Evolutionary conservation across 2,888 invertebrate species (phyloP).

Genomic region (Myathropa florea): DNA sequence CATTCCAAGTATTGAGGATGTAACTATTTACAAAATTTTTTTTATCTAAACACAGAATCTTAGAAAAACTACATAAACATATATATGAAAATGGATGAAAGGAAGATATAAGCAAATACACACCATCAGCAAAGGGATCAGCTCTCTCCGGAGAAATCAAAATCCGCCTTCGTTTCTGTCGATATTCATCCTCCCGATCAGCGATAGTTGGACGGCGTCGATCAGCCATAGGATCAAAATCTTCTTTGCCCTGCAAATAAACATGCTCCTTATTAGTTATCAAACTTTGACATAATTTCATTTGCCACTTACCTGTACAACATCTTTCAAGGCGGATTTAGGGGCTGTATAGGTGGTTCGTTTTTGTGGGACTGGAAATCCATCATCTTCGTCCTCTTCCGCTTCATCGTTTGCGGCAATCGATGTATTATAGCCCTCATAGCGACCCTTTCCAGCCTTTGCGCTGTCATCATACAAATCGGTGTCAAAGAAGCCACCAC

Average conservation of each 20-base stretch:
- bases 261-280: not conserved
- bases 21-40: conserved; percentile 37
- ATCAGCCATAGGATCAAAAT: conserved; percentile 97
- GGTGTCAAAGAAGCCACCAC: conserved; percentile 92
- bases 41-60: conserved; percentile 55
- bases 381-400: conserved; percentile 90
- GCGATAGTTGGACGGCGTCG: conserved; percentile 95
- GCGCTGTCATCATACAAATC: conserved; percentile 92
- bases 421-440: conserved; percentile 96
- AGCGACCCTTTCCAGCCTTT: conserved; percentile 87
- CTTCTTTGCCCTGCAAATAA: conserved; percentile 88
- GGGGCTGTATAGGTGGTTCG: conserved; percentile 92
- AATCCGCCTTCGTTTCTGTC: conserved; percentile 92
- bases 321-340: conserved; percentile 93
- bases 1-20: conserved; percentile 47
- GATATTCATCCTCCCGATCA: conserved; percentile 98
- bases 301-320: conserved; percentile 86
- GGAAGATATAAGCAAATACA: conserved; percentile 76
- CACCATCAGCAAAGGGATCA: conserved; percentile 99
- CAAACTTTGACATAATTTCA: not conserved
- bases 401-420: conserved; percentile 98
- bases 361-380: conserved; percentile 87
- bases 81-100: not conserved
- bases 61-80: not conserved
- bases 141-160: conserved; percentile 97